These are phyloP conservation scores for Episyrphus balteatus DNA, from an alignment of 1,140 invertebrate species.

Conservation along the genomic window DNA sequence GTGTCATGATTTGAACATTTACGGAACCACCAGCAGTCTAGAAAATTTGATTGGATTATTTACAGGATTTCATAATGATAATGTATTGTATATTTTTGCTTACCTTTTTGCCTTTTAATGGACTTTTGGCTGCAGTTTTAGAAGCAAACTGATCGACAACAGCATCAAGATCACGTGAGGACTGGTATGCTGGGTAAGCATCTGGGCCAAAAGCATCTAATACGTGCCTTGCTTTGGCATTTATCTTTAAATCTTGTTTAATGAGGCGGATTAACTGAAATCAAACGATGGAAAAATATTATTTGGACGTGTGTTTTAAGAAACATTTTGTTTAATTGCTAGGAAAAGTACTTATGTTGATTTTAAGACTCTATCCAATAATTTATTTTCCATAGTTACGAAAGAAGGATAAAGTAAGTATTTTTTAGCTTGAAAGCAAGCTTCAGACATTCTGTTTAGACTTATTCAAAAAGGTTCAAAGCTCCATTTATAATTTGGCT, in stretches of 20 bases:
- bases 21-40: neutral
- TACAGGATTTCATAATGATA: too few relatives aligned
- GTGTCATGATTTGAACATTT: constrained; percentile 60
- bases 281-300: neutral
- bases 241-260: constrained; percentile 84
- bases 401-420: too few relatives aligned
- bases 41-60: neutral
- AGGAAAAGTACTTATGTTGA: too few relatives aligned
- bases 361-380: too few relatives aligned
- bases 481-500: too few relatives aligned
- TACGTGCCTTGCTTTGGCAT: constrained; percentile 85
- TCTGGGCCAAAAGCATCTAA: constrained; percentile 72
- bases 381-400: too few relatives aligned
- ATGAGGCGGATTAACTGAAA: constrained; percentile 64
- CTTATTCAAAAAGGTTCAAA: too few relatives aligned
- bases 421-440: too few relatives aligned
- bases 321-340: too few relatives aligned
- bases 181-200: constrained; percentile 80
- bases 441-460: too few relatives aligned
- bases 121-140: constrained; percentile 5
- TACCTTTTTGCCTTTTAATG: neutral
- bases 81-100: neutral
- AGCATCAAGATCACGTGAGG: constrained; percentile 62
- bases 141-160: constrained; percentile 46
- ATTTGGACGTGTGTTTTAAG: too few relatives aligned